phyloP scores from a whole-genome alignment of 2,797 vertebrate genomes.

The Protosalanx chinensis region DNA sequence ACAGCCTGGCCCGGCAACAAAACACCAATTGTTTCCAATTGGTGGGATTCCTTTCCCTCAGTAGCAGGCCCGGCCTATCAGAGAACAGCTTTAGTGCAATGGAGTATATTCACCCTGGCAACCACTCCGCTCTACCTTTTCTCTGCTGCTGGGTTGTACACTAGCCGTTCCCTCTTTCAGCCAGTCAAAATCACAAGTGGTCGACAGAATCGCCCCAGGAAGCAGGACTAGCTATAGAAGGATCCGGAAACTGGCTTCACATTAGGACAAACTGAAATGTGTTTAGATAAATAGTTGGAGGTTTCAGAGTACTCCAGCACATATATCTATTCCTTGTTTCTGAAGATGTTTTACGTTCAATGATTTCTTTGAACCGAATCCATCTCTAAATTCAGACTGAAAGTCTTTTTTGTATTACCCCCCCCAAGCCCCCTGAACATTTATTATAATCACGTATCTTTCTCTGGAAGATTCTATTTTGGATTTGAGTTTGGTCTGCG shows the following conservation, averaged over 20 bases:
- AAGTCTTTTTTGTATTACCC: neutral
- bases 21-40: constrained; percentile 76
- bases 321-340: too few species aligned
- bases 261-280: too few species aligned
- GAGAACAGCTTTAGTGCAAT: constrained; percentile 56
- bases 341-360: too few species aligned
- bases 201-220: constrained; percentile 32
- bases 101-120: constrained; percentile 66
- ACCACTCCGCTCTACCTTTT: constrained; percentile 64
- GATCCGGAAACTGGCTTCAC: neutral
- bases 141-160: constrained; percentile 51
- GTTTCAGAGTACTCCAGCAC: too few species aligned
- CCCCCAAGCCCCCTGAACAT: neutral
- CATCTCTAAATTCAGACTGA: neutral
- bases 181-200: constrained; percentile 50
- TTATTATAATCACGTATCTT: neutral
- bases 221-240: neutral
- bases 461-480: neutral
- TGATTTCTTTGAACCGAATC: too few species aligned
- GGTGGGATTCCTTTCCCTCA: constrained; percentile 68
- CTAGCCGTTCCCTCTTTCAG: constrained; percentile 50
- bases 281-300: too few species aligned
- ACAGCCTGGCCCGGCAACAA: constrained; percentile 74
- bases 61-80: constrained; percentile 63
- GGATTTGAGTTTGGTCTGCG: neutral